Percentiles rank a stretch among this genome's conserved stretches.
phyloP scores from a whole-genome alignment of 2,113 vertebrate species.

The Bambusicola thoracicus region DNA sequence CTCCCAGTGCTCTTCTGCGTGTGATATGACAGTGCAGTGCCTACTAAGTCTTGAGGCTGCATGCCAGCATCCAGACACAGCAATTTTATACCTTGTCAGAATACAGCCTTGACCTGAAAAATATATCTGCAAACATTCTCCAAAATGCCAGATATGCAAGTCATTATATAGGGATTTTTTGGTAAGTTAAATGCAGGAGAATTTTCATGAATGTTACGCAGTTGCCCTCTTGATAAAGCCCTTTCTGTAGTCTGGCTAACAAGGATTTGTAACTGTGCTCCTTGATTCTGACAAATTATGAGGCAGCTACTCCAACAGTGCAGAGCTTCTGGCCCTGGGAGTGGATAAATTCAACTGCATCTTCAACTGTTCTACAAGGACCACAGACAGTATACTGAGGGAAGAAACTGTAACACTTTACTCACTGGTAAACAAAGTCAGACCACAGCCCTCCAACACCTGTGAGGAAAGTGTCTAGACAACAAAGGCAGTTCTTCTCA shows the following conservation, averaged over 20 bases:
- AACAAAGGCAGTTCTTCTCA: background rate
- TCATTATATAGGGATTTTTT: background rate
- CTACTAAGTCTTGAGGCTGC: background rate
- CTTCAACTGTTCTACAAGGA: background rate
- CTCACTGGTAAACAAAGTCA: background rate
- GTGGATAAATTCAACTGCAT: background rate
- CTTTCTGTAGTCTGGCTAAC: background rate
- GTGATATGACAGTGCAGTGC: background rate
- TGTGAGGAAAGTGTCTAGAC: background rate
- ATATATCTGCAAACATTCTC: background rate
- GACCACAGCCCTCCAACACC: background rate
- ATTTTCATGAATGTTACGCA: background rate
- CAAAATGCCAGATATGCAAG: background rate
- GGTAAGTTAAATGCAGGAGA: background rate
- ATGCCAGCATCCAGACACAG: background rate
- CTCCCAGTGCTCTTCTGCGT: background rate
- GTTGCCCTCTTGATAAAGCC: background rate
- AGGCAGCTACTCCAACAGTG: background rate
- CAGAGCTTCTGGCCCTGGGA: background rate
- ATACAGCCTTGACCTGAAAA: background rate
- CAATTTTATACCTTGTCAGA: background rate
- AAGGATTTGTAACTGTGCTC: background rate
- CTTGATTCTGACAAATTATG: background rate
- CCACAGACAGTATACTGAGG: rapidly evolving
- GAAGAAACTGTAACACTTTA: background rate